Conservation (phyloP, 2,797 vertebrate species). For the Cichlasoma orientale region DNA sequence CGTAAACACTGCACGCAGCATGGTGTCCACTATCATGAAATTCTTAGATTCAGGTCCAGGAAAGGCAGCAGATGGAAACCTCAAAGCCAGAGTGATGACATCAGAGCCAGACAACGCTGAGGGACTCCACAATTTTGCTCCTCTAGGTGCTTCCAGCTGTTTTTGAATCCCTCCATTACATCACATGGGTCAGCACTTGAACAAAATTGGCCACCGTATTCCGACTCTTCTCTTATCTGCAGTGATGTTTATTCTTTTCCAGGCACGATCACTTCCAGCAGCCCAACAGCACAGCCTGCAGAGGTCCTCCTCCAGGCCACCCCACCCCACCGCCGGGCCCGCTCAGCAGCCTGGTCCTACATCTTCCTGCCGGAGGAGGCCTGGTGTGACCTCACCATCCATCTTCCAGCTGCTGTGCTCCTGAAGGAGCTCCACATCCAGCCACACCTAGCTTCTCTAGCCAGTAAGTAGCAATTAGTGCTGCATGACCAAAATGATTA, state of each 20-base stretch:
- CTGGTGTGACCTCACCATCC: conserved; percentile 98
- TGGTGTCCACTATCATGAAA: conserved; percentile 99
- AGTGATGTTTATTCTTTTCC: background rate
- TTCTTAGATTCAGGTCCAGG: conserved; percentile 96
- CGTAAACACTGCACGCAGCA: conserved; percentile 98
- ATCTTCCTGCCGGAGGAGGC: conserved; percentile 98
- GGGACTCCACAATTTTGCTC: conserved; percentile 98
- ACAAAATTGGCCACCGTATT: background rate
- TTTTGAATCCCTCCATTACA: background rate
- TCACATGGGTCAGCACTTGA: background rate
- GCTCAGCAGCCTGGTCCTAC: conserved; percentile 98
- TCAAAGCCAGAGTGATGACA: conserved; percentile 94
- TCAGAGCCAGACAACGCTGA: conserved; percentile 98
- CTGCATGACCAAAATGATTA: too few relatives aligned
- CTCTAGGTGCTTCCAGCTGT: conserved; percentile 82
- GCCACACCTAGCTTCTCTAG: conserved; percentile 97
- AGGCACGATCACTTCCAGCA: conserved; percentile 98
- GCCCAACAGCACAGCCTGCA: conserved; percentile 98
- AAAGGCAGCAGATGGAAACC: conserved; percentile 90
- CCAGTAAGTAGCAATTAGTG: conserved; percentile 84
- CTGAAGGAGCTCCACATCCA: conserved; percentile 99
- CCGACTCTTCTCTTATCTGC: background rate
- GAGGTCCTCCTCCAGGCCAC: conserved; percentile 97
- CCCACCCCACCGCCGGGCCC: conserved; percentile 93
- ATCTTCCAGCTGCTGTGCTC: conserved; percentile 96